Evolutionary conservation across 1,140 invertebrate species (phyloP), one percentile per base, ranked within the genome.

Genomic region (Phymastichus coffea): DNA sequence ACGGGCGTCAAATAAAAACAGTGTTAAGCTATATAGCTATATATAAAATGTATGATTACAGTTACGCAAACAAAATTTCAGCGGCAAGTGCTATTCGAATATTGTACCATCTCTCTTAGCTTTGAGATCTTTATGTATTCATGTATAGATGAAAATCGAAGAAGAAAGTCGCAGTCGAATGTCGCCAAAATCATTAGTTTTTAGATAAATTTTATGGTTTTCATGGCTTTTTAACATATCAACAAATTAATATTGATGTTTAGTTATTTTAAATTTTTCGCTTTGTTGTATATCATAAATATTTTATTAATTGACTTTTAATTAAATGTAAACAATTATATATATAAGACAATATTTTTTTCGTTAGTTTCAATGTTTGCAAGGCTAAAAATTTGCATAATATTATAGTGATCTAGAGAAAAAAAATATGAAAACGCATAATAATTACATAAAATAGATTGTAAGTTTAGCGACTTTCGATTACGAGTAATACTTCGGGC

Each of bases 51-150:
- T 52, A 20, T 19, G 15, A 44, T 37, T 47, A 14, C 41, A 54
- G 38, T 38, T 47, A 44, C 38, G 40, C 7, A 23, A 51, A 37
- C 1, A 30, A 54, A 40, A 12, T 19, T 4, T 38, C n/a, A 55
- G 35, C 28, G 46, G 19, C 26, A 55, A 61, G 20, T 49, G 15
- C 15, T 61, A 49, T 61, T 40, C 14, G 12, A 41, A 15, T 61
- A 51, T 61, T 61, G 59, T 61, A 56, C 59, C 52, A 61, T 55
- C 25, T 48, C 52, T 61, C 52, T 56, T 61, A 38, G 26, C 10
- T 54, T 48, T 48, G 35, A 54, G 49, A 54, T 60, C 43, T 54
- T 60, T 40, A 54, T 54, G 53, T 60, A 60, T 30, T 15, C 47
- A 26, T 38, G 26, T 37, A 41, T 19, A 30, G 33, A 15, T 26